These are phyloP conservation scores for Sphaerophoria rueppellii DNA, from an alignment of 2,888 invertebrate genomes.

Conservation along the genomic window DNA sequence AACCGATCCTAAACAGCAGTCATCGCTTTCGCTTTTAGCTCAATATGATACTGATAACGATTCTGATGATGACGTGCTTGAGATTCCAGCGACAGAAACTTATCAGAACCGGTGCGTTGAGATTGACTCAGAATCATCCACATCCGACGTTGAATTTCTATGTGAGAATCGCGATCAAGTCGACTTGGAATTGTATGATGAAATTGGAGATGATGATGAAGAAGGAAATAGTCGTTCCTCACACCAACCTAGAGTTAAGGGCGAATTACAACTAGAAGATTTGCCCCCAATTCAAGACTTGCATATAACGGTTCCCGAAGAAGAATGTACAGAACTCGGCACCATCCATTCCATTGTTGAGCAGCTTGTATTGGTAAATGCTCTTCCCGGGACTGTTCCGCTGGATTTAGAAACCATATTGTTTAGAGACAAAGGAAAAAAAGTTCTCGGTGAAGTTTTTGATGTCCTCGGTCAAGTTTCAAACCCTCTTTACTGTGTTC, in stretches of 20 bases:
- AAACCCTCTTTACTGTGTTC: slow-evolving; percentile 93
- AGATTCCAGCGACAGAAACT: slow-evolving; percentile 74
- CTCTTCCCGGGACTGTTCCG: slow-evolving; percentile 88
- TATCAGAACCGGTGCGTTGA: slow-evolving; percentile 77
- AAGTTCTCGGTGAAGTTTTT: slow-evolving; percentile 88
- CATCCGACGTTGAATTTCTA: slow-evolving; percentile 77
- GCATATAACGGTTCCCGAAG: slow-evolving; percentile 89
- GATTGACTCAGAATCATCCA: slow-evolving; percentile 75
- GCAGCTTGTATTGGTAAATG: slow-evolving; percentile 89
- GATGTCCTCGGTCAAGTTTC: slow-evolving; percentile 95
- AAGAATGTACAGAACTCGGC: slow-evolving; percentile 89
- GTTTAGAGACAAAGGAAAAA: slow-evolving; percentile 91
- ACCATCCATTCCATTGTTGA: slow-evolving; percentile 88
- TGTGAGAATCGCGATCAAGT: slow-evolving; percentile 77
- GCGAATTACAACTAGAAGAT: slow-evolving; percentile 84
- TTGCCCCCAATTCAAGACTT: slow-evolving; percentile 92
- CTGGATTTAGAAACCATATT: slow-evolving; percentile 94
- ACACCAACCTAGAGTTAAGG: slow-evolving; percentile 78
- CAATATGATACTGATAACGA: slow-evolving; percentile 77
- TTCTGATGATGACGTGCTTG: slow-evolving; percentile 77
- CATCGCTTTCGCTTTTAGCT: slow-evolving; percentile 75
- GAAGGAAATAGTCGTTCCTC: slow-evolving; percentile 74
- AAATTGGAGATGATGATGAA: slow-evolving; percentile 77
- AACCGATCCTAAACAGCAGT: not conserved
- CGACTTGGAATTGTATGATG: slow-evolving; percentile 76